Evolutionary conservation across 2,888 invertebrate species (phyloP).

Genomic region (Euphydryas editha): DNA sequence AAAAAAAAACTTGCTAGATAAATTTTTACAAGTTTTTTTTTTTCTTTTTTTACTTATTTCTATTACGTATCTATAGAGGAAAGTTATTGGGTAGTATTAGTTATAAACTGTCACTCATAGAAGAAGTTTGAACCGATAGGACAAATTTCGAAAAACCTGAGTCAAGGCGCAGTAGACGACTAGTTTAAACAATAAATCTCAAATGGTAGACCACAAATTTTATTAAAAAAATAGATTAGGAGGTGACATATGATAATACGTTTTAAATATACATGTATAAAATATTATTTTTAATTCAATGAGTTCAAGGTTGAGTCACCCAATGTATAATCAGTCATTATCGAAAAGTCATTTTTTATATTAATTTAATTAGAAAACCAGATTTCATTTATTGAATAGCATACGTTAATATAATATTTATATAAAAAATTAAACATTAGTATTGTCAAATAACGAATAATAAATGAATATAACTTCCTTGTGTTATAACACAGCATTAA

Average conservation of each 20-base stretch:
- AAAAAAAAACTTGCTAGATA: too few species aligned
- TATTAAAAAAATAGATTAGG: background rate
- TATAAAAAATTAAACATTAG: background rate
- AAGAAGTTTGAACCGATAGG: too few species aligned
- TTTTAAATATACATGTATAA: background rate
- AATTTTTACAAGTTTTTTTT: too few species aligned
- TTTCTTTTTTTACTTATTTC: too few species aligned
- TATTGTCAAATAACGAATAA: background rate
- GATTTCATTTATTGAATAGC: background rate
- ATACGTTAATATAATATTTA: background rate
- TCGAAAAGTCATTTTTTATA: background rate
- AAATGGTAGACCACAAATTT: too few species aligned
- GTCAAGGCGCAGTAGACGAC: too few species aligned
- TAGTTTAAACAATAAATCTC: too few species aligned
- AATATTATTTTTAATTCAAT: background rate
- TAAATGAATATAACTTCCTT: constrained; percentile 12
- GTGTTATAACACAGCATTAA: constrained; percentile 20
- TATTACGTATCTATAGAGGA: too few species aligned
- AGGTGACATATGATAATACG: background rate
- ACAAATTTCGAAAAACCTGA: too few species aligned
- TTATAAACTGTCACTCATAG: too few species aligned
- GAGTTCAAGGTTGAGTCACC: constrained; percentile 4
- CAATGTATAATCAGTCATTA: background rate
- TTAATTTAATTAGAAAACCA: background rate
- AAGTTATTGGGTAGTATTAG: too few species aligned